These are phyloP conservation scores for Capitella teleta DNA, from an alignment of 1,140 invertebrate species.

Conservation along the genomic window DNA sequence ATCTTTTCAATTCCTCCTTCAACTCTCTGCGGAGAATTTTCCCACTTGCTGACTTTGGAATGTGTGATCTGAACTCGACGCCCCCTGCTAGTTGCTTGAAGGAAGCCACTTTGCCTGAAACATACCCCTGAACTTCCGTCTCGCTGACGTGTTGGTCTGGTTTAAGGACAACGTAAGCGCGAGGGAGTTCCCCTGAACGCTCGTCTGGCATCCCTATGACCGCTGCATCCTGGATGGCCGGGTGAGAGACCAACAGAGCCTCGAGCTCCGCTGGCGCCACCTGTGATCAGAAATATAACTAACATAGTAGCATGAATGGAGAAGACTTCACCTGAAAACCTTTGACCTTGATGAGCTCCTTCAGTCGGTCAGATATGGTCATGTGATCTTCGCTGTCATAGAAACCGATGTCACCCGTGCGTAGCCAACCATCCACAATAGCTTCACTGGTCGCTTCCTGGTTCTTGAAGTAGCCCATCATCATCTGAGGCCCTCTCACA, in stretches of 20 bases:
- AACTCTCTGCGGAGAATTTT: constrained; percentile 14
- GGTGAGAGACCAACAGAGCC: constrained; percentile 11
- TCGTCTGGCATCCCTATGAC: constrained; percentile 13
- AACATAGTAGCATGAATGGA: no score
- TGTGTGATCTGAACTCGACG: constrained; percentile 13
- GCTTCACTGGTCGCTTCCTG: constrained; percentile 73
- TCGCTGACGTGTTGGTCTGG: constrained; percentile 6
- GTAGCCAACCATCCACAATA: constrained; percentile 89
- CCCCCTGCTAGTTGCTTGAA: constrained; percentile 17
- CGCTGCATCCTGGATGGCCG: constrained; percentile 8
- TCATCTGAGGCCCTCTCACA: constrained; percentile 74
- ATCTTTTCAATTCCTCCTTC: constrained; percentile 20
- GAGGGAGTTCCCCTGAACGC: constrained; percentile 10
- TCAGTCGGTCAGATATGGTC: constrained; percentile 26
- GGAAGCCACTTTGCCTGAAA: constrained; percentile 6
- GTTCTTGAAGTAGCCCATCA: constrained; percentile 77
- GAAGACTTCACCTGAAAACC: constrained; percentile 61
- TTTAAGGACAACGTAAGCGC: constrained; percentile 13
- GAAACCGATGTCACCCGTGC: constrained; percentile 50
- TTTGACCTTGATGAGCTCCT: constrained; percentile 65
- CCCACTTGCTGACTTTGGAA: constrained; percentile 16
- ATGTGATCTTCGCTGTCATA: constrained; percentile 20
- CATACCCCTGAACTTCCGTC: constrained; percentile 13
- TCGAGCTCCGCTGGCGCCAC: constrained; percentile 15
- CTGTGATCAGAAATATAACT: constrained; percentile 44